Evolutionary conservation across 2,113 vertebrate species (phyloP).

Genomic region (Tylochromis polylepis): DNA sequence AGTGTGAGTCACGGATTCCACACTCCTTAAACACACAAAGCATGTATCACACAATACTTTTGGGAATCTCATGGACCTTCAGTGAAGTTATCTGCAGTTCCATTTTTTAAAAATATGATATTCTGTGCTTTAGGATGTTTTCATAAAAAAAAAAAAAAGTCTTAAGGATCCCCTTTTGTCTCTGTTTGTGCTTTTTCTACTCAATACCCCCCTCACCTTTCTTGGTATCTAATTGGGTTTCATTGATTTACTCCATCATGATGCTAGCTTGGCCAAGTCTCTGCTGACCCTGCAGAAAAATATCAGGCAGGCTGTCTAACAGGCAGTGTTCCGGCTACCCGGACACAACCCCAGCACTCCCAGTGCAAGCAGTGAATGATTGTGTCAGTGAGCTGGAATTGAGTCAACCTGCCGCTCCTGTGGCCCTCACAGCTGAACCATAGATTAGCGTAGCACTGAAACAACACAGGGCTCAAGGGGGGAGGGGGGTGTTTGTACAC

Average conservation of each 20-base stretch:
- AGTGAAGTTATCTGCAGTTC: background rate
- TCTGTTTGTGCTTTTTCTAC: constrained; percentile 1
- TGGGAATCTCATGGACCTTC: background rate
- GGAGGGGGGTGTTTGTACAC: background rate
- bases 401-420: constrained; percentile 57
- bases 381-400: constrained; percentile 63
- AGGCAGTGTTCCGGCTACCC: constrained; percentile 30
- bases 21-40: background rate
- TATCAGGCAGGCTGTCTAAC: constrained; percentile 54
- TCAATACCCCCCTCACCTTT: constrained; percentile 59
- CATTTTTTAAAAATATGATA: background rate
- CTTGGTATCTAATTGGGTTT: constrained; percentile 69
- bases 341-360: constrained; percentile 10
- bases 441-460: constrained; percentile 50
- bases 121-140: background rate
- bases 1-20: background rate
- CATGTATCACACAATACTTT: background rate
- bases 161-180: background rate
- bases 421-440: constrained; percentile 45
- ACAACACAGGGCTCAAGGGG: constrained; percentile 29
- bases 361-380: constrained; percentile 60
- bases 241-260: constrained; percentile 70
- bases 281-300: constrained; percentile 75
- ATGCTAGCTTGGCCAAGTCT: constrained; percentile 59
- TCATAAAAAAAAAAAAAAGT: background rate